These are phyloP conservation scores for Diadegma fenestrale DNA, from an alignment of 2,888 invertebrate genomes.

Conservation along the genomic window DNA sequence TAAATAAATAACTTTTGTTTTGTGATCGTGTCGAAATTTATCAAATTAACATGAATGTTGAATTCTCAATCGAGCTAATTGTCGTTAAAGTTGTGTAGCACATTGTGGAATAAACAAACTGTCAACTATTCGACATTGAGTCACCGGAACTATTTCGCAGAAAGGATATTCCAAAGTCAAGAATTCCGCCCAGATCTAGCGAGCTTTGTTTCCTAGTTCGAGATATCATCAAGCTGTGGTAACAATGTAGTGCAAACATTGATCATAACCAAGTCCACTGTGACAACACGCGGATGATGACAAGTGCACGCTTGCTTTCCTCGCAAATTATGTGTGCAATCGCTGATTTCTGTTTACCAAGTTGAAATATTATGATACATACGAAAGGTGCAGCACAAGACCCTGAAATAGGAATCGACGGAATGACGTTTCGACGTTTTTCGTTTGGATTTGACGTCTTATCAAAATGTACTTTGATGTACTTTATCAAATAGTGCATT, in stretches of 20 bases:
- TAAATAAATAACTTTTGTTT: too few relatives aligned
- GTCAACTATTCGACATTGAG: not conserved
- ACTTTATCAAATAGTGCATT: not conserved
- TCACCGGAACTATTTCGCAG: not conserved
- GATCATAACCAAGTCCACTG: conserved; percentile 1
- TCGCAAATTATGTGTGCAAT: not conserved
- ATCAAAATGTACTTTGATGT: too few relatives aligned
- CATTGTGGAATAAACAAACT: not conserved
- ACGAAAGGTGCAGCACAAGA: not conserved
- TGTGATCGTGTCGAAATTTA: too few relatives aligned
- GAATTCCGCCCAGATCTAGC: not conserved
- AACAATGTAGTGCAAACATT: conserved; percentile 44
- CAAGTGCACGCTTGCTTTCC: not conserved
- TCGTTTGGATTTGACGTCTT: too few relatives aligned
- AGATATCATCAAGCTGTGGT: conserved; percentile 8
- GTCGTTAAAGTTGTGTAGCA: not conserved
- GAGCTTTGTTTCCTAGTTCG: not conserved
- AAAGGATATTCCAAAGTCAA: not conserved
- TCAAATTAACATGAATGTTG: not conserved
- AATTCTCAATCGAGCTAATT: not conserved
- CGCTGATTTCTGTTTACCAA: conserved; percentile 29
- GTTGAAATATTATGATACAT: not conserved
- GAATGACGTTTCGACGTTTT: not conserved
- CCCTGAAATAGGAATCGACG: not conserved
- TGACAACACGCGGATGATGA: conserved; percentile 14